Conservation (phyloP, 1,140 invertebrate genomes). For the Drosophila orena region DNA sequence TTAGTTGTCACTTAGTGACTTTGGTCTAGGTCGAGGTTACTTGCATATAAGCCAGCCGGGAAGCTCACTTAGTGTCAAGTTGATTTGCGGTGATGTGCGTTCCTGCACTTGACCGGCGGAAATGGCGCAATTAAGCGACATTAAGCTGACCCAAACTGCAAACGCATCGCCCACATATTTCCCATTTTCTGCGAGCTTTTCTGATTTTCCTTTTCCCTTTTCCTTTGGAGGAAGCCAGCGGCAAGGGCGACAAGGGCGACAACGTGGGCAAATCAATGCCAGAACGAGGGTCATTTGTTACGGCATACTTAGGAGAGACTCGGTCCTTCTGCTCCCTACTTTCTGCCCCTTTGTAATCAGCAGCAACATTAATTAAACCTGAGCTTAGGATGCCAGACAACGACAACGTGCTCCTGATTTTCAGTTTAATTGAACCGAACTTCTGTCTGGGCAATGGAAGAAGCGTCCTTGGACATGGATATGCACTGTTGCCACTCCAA, state of each 20-base stretch:
- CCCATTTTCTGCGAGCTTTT: slow-evolving; percentile 34
- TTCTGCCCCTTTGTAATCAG: slow-evolving; percentile 42
- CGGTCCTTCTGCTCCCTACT: not conserved
- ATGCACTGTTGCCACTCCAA: slow-evolving; percentile 10
- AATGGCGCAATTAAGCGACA: slow-evolving; percentile 67
- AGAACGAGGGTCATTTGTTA: slow-evolving; percentile 60
- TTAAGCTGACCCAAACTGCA: slow-evolving; percentile 70
- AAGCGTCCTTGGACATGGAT: slow-evolving; percentile 9
- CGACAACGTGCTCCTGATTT: slow-evolving; percentile 44
- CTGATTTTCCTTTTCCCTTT: not conserved
- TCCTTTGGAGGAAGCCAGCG: not conserved
- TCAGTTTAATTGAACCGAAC: slow-evolving; percentile 29
- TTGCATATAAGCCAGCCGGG: slow-evolving; percentile 17
- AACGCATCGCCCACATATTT: slow-evolving; percentile 42
- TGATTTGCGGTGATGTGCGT: slow-evolving; percentile 28
- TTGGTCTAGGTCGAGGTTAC: slow-evolving; percentile 23
- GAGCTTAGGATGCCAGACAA: slow-evolving; percentile 55
- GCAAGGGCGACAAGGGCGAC: slow-evolving; percentile 51
- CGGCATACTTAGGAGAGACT: slow-evolving; percentile 36
- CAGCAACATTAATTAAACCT: slow-evolving; percentile 70
- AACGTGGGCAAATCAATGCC: slow-evolving; percentile 60
- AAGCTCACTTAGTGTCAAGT: slow-evolving; percentile 40
- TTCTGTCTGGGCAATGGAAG: slow-evolving; percentile 1
- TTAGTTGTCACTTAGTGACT: slow-evolving; percentile 4
- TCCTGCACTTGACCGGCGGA: slow-evolving; percentile 46